phyloP scores from a whole-genome alignment of 2,888 invertebrate species.

The Nebria brevicollis region DNA sequence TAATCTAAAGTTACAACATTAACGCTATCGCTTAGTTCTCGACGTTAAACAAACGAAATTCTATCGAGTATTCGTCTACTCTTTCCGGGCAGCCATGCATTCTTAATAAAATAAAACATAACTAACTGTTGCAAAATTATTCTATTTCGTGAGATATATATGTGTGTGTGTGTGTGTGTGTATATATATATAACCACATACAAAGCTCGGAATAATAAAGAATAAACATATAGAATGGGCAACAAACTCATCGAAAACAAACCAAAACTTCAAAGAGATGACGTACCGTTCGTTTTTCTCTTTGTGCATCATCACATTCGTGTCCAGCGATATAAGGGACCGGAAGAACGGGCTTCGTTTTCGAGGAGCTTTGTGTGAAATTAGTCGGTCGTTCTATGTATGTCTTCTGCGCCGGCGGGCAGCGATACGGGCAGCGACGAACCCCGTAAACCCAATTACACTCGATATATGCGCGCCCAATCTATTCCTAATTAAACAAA shows the following conservation, averaged over 20 bases:
- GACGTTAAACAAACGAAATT: background rate
- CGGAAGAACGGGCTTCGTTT: background rate
- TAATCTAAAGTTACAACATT: slow-evolving; percentile 4
- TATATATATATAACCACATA: no score
- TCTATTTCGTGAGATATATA: no score
- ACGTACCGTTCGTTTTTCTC: background rate
- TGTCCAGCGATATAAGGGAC: background rate
- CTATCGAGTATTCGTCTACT: background rate
- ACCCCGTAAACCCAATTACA: slow-evolving; percentile 40
- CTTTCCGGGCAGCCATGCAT: background rate
- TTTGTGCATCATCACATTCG: background rate
- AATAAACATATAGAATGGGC: no score
- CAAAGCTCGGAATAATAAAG: no score
- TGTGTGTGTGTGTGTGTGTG: no score
- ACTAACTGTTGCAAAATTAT: background rate
- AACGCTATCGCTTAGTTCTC: background rate
- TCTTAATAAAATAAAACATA: background rate
- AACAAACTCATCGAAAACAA: background rate
- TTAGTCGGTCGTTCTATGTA: background rate
- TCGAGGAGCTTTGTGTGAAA: background rate
- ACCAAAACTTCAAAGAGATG: background rate
- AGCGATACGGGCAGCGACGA: background rate
- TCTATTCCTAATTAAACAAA: slow-evolving; percentile 46
- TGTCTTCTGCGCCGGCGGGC: background rate
- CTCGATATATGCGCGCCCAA: slow-evolving; percentile 41